phyloP scores from a whole-genome alignment of 2,888 invertebrate genomes.

The Synergus gifuensis region DNA sequence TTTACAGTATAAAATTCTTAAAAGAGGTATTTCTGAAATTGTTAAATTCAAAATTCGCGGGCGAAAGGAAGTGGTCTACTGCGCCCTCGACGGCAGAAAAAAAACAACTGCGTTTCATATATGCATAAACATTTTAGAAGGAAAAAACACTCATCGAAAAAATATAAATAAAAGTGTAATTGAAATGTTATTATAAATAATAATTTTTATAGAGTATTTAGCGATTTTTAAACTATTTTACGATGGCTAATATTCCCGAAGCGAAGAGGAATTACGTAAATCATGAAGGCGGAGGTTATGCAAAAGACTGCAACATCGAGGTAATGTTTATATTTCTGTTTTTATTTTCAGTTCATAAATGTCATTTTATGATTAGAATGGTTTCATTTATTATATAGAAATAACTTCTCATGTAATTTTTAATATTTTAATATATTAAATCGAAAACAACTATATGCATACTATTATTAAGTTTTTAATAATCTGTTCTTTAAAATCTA shows the following conservation, averaged over 20 bases:
- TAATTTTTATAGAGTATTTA: not conserved
- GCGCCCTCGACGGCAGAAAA: no score
- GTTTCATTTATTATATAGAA: not conserved
- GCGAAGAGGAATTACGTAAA: constrained; percentile 24
- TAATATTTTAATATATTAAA: no score
- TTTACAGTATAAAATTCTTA: no score
- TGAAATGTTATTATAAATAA: not conserved
- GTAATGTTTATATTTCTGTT: not conserved
- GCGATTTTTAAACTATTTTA: not conserved
- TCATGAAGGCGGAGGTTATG: constrained; percentile 12
- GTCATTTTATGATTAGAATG: not conserved
- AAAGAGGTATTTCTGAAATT: no score
- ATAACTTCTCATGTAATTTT: not conserved
- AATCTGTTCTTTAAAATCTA: not conserved
- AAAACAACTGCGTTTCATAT: no score
- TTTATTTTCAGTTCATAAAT: not conserved
- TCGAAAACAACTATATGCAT: no score
- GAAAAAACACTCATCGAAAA: not conserved
- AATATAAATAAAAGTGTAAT: not conserved
- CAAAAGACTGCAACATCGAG: constrained; percentile 33
- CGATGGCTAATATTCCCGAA: constrained; percentile 36
- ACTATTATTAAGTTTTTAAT: no score
- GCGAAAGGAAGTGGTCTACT: no score
- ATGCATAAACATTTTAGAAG: not conserved
- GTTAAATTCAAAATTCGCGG: no score